These are phyloP conservation scores for Nemapogon koenigi DNA, from an alignment of 2,888 invertebrate species.

Conservation along the genomic window DNA sequence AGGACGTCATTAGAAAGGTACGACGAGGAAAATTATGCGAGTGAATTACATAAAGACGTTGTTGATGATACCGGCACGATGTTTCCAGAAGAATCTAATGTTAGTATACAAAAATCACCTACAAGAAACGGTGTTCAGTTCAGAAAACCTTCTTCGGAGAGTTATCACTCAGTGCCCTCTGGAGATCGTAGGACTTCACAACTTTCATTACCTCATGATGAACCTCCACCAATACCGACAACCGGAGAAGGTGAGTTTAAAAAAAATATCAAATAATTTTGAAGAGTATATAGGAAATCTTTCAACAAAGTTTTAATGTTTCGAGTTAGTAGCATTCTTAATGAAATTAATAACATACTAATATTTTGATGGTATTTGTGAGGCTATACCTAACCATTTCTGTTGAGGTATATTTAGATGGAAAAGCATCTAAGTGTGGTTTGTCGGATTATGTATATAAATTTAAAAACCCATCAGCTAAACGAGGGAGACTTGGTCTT, in stretches of 20 bases:
- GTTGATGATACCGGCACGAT: conserved; percentile 36
- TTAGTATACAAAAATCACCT: conserved; percentile 44
- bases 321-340: too few species aligned
- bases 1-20: conserved; percentile 47
- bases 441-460: too few species aligned
- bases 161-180: conserved; percentile 50
- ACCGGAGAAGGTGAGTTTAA: conserved; percentile 41
- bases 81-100: conserved; percentile 31
- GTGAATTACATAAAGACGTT: conserved; percentile 44
- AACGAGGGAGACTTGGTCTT: too few species aligned
- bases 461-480: too few species aligned
- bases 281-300: too few species aligned
- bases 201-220: conserved; percentile 61
- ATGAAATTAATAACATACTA: too few species aligned
- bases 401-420: too few species aligned
- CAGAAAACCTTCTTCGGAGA: conserved; percentile 53
- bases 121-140: conserved; percentile 34
- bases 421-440: too few species aligned
- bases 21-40: conserved; percentile 45
- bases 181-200: conserved; percentile 54
- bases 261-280: too few species aligned
- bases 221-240: conserved; percentile 50
- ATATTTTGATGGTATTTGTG: too few species aligned
- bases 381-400: too few species aligned
- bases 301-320: too few species aligned